Percentiles rank a stretch among this genome's conserved stretches.
Evolutionary conservation across 2,797 vertebrate genomes (phyloP).

Genomic region (Pseudocheirus occidentalis): DNA sequence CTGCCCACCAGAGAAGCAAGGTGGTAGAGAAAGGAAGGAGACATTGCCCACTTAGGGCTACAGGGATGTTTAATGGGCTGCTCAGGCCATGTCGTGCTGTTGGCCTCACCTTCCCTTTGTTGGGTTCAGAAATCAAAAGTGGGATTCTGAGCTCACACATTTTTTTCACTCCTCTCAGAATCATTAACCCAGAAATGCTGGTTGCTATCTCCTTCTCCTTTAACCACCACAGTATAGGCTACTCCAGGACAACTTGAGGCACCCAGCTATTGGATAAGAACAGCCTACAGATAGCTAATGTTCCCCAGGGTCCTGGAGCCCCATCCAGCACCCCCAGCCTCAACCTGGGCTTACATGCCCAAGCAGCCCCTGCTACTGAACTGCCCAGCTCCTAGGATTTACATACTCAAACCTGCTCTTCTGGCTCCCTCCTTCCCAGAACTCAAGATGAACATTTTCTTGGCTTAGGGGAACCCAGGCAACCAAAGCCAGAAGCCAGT

Average conservation of each 20-base stretch:
- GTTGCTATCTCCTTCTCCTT: slow-evolving; percentile 41
- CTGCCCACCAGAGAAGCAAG: slow-evolving; percentile 61
- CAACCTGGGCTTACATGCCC: not conserved
- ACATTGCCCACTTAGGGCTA: slow-evolving; percentile 62
- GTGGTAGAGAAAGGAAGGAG: slow-evolving; percentile 52
- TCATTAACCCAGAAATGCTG: slow-evolving; percentile 66
- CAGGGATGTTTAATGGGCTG: slow-evolving; percentile 63
- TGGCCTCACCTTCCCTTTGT: slow-evolving; percentile 9
- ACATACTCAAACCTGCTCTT: not conserved
- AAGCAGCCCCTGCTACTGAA: not conserved
- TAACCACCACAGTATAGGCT: slow-evolving; percentile 1
- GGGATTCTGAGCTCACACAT: slow-evolving; percentile 59
- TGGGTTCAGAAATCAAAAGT: slow-evolving; percentile 67
- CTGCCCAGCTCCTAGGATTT: not conserved
- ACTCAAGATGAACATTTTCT: not conserved
- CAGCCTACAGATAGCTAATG: not conserved
- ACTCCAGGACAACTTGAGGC: not conserved
- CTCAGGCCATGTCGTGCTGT: slow-evolving; percentile 33
- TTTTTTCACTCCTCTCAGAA: slow-evolving; percentile 56
- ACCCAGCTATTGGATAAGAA: not conserved
- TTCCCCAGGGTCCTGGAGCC: not conserved
- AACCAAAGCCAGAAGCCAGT: not conserved
- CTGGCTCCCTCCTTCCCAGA: not conserved
- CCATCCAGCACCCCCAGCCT: not conserved
- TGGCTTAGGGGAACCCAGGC: not conserved